Conservation (phyloP, 2,113 vertebrate genomes). For the Marcusenius ussheri region DNA sequence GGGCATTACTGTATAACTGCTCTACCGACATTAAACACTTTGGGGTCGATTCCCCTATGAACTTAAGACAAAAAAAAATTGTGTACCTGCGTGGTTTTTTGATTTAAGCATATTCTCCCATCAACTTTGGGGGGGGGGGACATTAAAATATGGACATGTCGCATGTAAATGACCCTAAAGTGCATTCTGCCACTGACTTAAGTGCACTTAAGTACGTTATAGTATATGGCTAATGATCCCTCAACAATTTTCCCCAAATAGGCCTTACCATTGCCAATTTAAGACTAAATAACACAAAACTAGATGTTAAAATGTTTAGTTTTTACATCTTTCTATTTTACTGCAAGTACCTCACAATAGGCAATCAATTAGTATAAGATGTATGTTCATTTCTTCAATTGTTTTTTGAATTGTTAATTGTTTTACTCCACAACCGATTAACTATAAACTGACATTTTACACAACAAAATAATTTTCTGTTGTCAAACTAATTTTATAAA, state of each 20-base stretch:
- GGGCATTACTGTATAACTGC: neutral
- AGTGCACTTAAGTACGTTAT: neutral
- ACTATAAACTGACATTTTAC: neutral
- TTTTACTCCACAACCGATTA: neutral
- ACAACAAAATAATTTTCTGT: neutral
- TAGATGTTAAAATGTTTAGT: neutral
- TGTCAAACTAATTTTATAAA: neutral
- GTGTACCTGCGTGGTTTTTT: neutral
- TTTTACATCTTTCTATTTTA: neutral
- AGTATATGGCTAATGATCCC: neutral
- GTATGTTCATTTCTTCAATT: too few relatives aligned
- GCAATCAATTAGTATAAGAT: neutral
- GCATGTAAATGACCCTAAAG: neutral
- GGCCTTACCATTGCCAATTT: neutral
- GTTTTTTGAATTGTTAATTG: neutral
- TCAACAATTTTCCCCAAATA: neutral
- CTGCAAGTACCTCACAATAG: neutral
- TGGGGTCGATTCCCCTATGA: neutral
- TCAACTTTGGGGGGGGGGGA: neutral
- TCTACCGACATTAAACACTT: neutral
- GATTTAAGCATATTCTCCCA: neutral
- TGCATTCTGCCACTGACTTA: neutral
- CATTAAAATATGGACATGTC: neutral
- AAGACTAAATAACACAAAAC: neutral
- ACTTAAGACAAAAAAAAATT: neutral